A percentile compares a stretch with the other conserved stretches of the same genome.
Evolutionary conservation across 1,140 invertebrate species (phyloP).

Genomic region (Pemphigus obesinymphae): DNA sequence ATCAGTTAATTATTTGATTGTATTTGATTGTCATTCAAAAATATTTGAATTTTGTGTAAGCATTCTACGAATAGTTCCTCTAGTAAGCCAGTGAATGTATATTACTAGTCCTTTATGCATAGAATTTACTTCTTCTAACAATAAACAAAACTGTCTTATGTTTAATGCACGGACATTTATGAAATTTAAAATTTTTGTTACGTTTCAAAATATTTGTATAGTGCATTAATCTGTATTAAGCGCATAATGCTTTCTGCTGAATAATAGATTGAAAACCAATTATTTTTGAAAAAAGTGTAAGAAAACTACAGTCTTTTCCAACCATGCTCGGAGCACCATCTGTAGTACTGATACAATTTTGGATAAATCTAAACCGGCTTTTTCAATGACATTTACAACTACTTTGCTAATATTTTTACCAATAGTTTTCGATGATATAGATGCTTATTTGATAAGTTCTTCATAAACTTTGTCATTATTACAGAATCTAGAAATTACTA

Average conservation of each 20-base stretch:
- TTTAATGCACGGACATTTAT: not conserved
- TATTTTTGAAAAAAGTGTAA: not conserved
- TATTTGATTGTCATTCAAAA: no score
- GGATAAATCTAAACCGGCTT: no score
- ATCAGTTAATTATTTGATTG: no score
- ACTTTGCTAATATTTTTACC: not conserved
- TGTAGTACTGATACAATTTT: not conserved
- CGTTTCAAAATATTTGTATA: no score
- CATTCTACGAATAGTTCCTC: no score
- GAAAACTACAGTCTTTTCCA: not conserved
- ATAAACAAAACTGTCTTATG: not conserved
- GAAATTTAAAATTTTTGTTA: no score
- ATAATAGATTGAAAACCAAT: not conserved
- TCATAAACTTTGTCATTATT: not conserved
- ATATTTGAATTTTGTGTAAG: no score
- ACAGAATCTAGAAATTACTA: not conserved
- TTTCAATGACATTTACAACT: not conserved
- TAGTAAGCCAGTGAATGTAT: no score
- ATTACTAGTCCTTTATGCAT: not conserved
- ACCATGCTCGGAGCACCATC: not conserved
- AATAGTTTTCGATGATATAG: not conserved
- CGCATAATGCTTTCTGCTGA: not conserved
- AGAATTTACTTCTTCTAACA: slow-evolving; percentile 8
- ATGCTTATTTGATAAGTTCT: not conserved
- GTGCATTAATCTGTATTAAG: not conserved